These are phyloP conservation scores for Drosophila rubida DNA, from an alignment of 2,888 invertebrate species.

Conservation along the genomic window DNA sequence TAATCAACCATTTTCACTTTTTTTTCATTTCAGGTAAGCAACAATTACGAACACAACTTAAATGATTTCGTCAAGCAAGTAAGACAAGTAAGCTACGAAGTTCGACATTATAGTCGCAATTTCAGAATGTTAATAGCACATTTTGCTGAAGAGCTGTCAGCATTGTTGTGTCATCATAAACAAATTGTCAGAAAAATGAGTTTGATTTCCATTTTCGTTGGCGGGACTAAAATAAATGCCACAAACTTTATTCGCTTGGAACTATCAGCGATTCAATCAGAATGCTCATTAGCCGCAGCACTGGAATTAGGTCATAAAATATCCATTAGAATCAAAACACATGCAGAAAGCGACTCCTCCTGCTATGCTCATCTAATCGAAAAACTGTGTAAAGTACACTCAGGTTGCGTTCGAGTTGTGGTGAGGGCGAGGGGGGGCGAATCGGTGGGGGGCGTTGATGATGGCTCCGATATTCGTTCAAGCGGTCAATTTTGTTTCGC, in stretches of 20 bases:
- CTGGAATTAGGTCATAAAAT: constrained; percentile 64
- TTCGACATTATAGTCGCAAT: no score
- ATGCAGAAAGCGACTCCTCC: constrained; percentile 16
- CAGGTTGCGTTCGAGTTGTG: no score
- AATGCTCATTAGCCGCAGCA: constrained; percentile 30
- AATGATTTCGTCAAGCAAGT: constrained; percentile 41
- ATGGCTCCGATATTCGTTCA: constrained; percentile 59
- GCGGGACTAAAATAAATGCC: no score
- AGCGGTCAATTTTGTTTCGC: constrained; percentile 52
- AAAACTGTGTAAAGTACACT: constrained; percentile 39
- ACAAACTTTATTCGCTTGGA: constrained; percentile 10
- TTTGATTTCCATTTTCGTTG: no score
- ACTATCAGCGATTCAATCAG: constrained; percentile 41
- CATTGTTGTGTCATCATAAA: no score
- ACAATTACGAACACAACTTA: background rate
- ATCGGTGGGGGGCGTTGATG: no score
- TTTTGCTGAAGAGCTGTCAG: no score
- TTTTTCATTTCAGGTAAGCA: constrained; percentile 51
- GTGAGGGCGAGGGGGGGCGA: no score
- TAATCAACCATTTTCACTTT: background rate
- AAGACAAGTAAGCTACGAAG: no score
- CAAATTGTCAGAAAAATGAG: no score
- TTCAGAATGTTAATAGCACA: no score
- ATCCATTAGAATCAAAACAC: constrained; percentile 53
- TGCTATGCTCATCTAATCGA: constrained; percentile 44